Evolutionary conservation across 2,797 vertebrate species (phyloP), one percentile per base, ranked within the genome.

Genomic region (Hemitrygon akajei): DNA sequence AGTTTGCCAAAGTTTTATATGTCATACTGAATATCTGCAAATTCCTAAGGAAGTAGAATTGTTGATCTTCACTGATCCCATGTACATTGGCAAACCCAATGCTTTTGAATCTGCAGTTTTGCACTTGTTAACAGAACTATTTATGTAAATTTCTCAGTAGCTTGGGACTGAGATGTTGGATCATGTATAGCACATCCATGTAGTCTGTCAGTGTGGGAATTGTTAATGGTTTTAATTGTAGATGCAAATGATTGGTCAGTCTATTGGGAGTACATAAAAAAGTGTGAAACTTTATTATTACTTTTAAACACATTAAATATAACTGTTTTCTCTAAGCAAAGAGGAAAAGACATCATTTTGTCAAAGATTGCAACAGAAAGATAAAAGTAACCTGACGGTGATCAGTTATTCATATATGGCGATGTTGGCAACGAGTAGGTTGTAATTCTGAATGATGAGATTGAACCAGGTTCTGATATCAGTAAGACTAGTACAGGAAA

Each of bases 301-400:
- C 47, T 20, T 12, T 79, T 60, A 79, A 77, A 91, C 71, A 92
- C 75, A 56, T 60, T n/a, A 89, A 89, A 89, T 16, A 2, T 20
- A 94, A 93, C 89, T 94, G 92, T 94, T 71, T 93, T 94, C 82
- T 75, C 76, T 94, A 94, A 95, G 94, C 94, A 95, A 94, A 93
- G 92, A 47, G 30, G 34, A 66, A 84, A 56, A 82, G 18, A 71
- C 93, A 93, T 93, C 75, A 94, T 94, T 95, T 94, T 93, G 93
- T 73, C 37, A 87, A 93, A 47, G 81, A n/a, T n/a, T 89, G 71
- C 71, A 87, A 47, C 34, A 66, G 66, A 14, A 16, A 18, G 73
- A 47, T 91, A 47, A 87, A 89, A 89, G 34, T 89, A n/a, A 66
- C 66, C 14, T 66, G 86, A 66, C 66, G 84, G 66, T 69, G n/a